phyloP scores from a whole-genome alignment of 2,888 invertebrate species.

The Idaea aversata region DNA sequence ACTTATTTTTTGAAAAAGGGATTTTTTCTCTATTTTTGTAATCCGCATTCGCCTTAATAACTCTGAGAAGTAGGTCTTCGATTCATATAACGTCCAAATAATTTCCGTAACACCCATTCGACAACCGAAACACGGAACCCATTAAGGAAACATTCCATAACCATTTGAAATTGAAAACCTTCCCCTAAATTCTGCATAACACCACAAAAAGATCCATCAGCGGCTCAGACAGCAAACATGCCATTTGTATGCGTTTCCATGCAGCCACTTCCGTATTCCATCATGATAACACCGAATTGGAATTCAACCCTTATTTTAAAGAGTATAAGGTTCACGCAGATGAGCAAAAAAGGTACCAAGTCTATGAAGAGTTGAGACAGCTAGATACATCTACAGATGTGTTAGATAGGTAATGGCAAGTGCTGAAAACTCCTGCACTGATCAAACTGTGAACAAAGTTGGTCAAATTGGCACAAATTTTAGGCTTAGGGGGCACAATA shows the following conservation, averaged over 20 bases:
- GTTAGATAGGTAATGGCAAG: background rate
- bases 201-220: conserved; percentile 34
- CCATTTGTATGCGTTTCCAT: conserved; percentile 50
- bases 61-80: background rate
- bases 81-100: background rate
- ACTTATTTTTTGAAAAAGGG: too few species aligned
- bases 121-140: background rate
- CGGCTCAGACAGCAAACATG: conserved; percentile 50
- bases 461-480: too few species aligned
- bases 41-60: too few species aligned
- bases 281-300: background rate
- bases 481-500: too few species aligned
- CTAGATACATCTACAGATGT: background rate
- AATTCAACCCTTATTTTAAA: background rate
- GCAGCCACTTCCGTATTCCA: conserved; percentile 33
- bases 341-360: background rate
- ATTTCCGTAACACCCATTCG: background rate
- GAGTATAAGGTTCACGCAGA: background rate
- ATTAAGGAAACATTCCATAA: background rate
- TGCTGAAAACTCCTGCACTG: too few species aligned
- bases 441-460: too few species aligned
- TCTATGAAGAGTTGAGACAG: background rate
- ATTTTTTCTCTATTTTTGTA: too few species aligned
- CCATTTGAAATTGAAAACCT: conserved; percentile 18
- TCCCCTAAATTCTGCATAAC: conserved; percentile 18